These are phyloP conservation scores for Plecotus auritus DNA, from an alignment of 2,113 vertebrate genomes.

Conservation along the genomic window DNA sequence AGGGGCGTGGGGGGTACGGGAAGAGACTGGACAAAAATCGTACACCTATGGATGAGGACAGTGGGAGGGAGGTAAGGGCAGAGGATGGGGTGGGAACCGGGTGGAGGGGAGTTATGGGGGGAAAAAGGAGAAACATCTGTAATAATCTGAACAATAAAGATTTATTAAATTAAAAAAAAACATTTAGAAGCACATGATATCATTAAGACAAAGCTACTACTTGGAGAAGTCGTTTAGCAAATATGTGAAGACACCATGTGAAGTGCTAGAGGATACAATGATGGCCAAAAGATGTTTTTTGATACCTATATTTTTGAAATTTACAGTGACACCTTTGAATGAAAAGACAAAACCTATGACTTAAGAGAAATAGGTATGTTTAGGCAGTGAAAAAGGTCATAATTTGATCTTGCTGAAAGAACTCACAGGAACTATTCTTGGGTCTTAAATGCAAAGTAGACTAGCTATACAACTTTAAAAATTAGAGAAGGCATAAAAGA, in stretches of 20 bases:
- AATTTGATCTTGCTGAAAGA: background rate
- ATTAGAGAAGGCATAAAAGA: background rate
- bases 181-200: background rate
- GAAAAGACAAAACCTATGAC: background rate
- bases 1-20: no score
- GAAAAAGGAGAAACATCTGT: no score
- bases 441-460: background rate
- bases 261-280: background rate
- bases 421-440: background rate
- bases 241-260: background rate
- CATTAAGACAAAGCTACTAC: background rate
- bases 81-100: no score
- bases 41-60: no score
- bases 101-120: no score
- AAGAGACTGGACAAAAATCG: no score
- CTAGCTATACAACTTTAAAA: background rate
- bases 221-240: conserved; percentile 2
- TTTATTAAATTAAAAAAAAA: no score
- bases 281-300: background rate
- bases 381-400: background rate
- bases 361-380: background rate
- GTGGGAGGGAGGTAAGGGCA: no score
- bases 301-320: background rate
- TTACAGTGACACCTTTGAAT: background rate
- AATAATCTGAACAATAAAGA: no score